These are phyloP conservation scores for Origma solitaria DNA, from an alignment of 2,113 vertebrate genomes.

Conservation along the genomic window DNA sequence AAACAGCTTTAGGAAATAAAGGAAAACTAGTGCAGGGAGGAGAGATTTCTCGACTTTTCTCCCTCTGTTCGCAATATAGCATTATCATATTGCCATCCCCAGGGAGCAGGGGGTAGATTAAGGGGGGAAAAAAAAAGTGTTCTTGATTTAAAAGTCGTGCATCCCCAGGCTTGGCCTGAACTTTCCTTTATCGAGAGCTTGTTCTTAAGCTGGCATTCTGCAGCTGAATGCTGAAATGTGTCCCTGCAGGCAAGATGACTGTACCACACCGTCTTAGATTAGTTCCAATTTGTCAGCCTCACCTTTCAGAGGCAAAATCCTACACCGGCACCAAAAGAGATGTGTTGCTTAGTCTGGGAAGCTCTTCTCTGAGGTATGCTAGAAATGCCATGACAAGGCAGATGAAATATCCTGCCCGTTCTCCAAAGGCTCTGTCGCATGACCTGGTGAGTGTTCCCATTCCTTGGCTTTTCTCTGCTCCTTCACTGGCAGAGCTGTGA, in stretches of 20 bases:
- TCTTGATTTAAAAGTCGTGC: slow-evolving; percentile 59
- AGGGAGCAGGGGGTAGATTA: background rate
- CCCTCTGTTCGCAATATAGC: background rate
- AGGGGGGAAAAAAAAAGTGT: background rate
- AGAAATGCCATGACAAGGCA: slow-evolving; percentile 11
- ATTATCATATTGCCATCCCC: slow-evolving; percentile 14
- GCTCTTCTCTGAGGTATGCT: background rate
- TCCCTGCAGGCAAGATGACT: slow-evolving; percentile 58
- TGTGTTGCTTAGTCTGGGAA: background rate
- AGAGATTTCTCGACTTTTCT: slow-evolving; percentile 2
- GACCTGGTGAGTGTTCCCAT: background rate
- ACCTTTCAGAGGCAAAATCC: slow-evolving; percentile 36
- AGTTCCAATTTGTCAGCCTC: slow-evolving; percentile 66
- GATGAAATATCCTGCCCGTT: background rate
- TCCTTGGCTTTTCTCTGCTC: background rate
- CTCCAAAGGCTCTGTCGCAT: background rate
- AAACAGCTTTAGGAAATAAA: slow-evolving; percentile 3
- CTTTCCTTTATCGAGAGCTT: slow-evolving; percentile 60
- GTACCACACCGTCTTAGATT: slow-evolving; percentile 52
- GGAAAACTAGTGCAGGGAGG: background rate
- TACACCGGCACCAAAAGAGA: background rate
- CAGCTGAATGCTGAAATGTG: slow-evolving; percentile 56
- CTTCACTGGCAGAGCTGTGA: background rate
- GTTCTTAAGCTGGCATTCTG: slow-evolving; percentile 51
- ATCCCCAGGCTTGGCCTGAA: slow-evolving; percentile 65